phyloP scores from a whole-genome alignment of 2,888 invertebrate genomes.

The Agrotis ipsilon region DNA sequence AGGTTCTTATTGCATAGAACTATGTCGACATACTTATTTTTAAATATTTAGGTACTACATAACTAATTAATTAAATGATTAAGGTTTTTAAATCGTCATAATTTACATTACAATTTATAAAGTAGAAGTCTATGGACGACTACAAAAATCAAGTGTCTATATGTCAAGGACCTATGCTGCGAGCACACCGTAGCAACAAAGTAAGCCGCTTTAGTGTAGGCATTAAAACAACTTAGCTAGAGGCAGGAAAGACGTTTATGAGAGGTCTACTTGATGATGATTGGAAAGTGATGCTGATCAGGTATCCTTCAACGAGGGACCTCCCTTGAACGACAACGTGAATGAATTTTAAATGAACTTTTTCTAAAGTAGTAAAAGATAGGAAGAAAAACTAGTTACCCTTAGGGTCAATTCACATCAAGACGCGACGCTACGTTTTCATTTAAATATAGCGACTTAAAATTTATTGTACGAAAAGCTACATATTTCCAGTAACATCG shows the following conservation, averaged over 20 bases:
- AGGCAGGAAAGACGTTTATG: conserved; percentile 25
- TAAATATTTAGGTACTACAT: no score
- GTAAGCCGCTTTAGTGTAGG: neutral
- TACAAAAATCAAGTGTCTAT: neutral
- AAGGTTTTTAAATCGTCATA: neutral
- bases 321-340: conserved; percentile 57
- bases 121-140: neutral
- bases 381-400: conserved; percentile 26
- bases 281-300: conserved; percentile 28
- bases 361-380: conserved; percentile 20
- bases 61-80: neutral
- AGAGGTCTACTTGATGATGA: conserved; percentile 21
- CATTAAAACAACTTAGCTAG: conserved; percentile 22
- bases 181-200: neutral
- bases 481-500: no score
- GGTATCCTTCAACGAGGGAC: conserved; percentile 40
- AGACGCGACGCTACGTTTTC: no score
- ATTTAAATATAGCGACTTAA: no score
- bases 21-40: no score
- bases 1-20: neutral
- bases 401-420: neutral
- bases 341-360: conserved; percentile 59
- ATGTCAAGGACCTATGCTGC: neutral
- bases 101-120: neutral
- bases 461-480: no score